phyloP scores from a whole-genome alignment of 2,113 vertebrate genomes.

The Oophaga pumilio region DNA sequence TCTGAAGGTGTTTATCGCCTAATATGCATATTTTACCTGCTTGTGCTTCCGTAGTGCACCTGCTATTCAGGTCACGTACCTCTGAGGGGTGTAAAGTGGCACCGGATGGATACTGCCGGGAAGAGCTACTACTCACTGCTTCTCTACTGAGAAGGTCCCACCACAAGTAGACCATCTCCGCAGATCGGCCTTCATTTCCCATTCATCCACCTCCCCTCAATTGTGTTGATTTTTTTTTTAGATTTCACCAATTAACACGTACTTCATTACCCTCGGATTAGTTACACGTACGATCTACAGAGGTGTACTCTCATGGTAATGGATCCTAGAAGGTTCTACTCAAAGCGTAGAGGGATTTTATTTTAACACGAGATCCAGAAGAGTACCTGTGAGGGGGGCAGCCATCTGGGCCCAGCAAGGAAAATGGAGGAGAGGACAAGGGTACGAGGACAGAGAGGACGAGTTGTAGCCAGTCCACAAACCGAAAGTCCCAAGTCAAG shows the following conservation, averaged over 20 bases:
- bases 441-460: no score
- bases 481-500: no score
- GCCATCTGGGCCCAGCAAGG: neutral
- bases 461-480: no score
- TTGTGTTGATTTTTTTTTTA: neutral
- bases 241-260: constrained; percentile 40
- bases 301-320: constrained; percentile 5
- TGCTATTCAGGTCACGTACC: constrained; percentile 8
- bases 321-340: neutral
- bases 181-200: neutral
- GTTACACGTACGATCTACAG: neutral
- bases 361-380: neutral
- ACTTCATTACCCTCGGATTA: constrained; percentile 37
- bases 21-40: constrained; percentile 50
- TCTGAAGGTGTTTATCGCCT: constrained; percentile 36
- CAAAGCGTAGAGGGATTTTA: neutral
- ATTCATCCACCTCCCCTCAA: neutral
- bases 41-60: constrained; percentile 3
- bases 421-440: no score
- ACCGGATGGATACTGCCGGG: neutral
- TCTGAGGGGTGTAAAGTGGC: neutral
- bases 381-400: neutral
- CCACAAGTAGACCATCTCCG: no score
- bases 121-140: no score
- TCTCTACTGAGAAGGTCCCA: neutral